Evolutionary conservation across 1,140 invertebrate genomes (phyloP), one percentile per base, ranked within the genome.

Genomic region (Zaprionus africanus): DNA sequence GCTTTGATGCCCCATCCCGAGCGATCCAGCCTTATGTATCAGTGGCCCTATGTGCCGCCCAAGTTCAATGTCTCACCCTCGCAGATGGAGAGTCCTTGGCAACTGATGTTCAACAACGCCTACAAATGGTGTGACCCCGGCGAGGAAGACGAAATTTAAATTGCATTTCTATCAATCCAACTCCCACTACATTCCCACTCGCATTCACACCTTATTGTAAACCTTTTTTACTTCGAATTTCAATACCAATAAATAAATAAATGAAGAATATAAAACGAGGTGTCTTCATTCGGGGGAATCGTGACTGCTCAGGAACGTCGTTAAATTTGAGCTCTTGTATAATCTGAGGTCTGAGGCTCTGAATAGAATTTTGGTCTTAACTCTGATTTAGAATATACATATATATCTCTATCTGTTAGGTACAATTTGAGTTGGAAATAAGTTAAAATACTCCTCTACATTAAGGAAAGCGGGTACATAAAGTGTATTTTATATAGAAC

Each of bases 1-100:
- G 98, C 98, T 0, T 96, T 99, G 94, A 99, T 99, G 99, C 99
- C 99, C 13, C 99, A 99, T 94, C 98, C 99, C 0, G 99, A 99
- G 93, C 94, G 99, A 53, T 97, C 97, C 75, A 95, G 96, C 24
- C 93, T 96, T 76, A 95, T 95, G 72, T 98, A 97, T 96, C 97
- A 98, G 93, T 97, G 97, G 95, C 96, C 97, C 1, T 96, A 96
- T 90, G 93, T 95, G 51, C 95, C 96, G 2, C 82, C 93, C 15
- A 78, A 93, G 13, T 80, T 90, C 11, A 74, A 91, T 38, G 93
- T 93, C 9, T 26, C 68, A 9, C 51, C 65, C 7, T 67, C 67
- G 1, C 49, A 63, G 59, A 88, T 94, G 70, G 94, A 93, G 28
- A 97, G 98, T 28, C 98, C 98, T 0, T 99, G 98, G 98, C 94